A percentile compares a stretch with the other conserved stretches of the same genome.
These are phyloP conservation scores for Mastomys coucha DNA, from an alignment of 2,113 vertebrate species.

Conservation along the genomic window DNA sequence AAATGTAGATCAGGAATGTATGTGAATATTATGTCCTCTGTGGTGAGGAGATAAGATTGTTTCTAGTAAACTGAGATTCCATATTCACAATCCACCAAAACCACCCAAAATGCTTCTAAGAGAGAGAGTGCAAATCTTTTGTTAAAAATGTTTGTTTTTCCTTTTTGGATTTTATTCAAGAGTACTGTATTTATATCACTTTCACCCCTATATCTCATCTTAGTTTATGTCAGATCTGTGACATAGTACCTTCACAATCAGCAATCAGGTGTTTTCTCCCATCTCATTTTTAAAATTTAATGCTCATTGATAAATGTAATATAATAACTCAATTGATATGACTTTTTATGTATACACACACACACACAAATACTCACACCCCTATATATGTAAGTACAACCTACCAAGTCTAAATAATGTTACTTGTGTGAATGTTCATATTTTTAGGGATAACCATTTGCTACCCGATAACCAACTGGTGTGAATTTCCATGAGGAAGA, in stretches of 20 bases:
- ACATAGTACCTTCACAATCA: not conserved
- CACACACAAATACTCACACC: too few species aligned
- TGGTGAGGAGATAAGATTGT: not conserved
- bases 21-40: not conserved
- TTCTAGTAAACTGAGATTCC: not conserved
- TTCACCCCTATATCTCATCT: not conserved
- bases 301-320: not conserved
- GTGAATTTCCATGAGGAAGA: not conserved
- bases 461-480: not conserved
- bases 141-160: not conserved
- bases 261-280: not conserved
- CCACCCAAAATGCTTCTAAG: not conserved
- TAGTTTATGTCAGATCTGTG: not conserved
- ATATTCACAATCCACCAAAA: not conserved
- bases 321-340: not conserved
- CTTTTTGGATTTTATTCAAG: not conserved
- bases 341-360: not conserved
- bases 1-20: not conserved
- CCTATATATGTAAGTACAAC: not conserved
- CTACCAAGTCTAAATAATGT: not conserved
- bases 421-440: not conserved
- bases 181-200: not conserved
- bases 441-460: not conserved
- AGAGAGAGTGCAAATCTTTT: not conserved
- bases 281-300: not conserved